Base-by-base conservation (phyloP, 2,797 vertebrate genomes). In the Eremophila alpestris region DNA sequence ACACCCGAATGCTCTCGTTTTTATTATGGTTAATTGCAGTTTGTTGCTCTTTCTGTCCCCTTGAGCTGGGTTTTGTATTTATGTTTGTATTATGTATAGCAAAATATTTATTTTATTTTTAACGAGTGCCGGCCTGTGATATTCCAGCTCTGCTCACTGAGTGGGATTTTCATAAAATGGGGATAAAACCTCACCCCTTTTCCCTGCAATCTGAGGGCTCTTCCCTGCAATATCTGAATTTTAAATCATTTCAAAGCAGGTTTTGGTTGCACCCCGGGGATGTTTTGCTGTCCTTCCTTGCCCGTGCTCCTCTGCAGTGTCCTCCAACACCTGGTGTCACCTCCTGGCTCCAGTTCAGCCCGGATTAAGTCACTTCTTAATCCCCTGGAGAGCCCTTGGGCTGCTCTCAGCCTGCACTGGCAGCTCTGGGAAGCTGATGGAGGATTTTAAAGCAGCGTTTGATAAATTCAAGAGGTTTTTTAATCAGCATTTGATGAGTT, bases 11-110 rank as follows among this genome's bases (percentile, higher is more conserved):
- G 21, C 65, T 67, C 36, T 32, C 0, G 9, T 32, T 76, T 88
- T 52, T 22, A 1, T 43, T 27, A 4, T 1, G 0, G 13, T 19
- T 12, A 8, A 8, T 55, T 34, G 20, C 1, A 26, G 4, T 58
- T 34, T 43, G 14, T 76, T 32, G 48, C 32, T 80, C 3, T 24
- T 64, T 54, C 16, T 18, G 12, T 19, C 9, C 20, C 20, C 46
- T 40, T 2, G 23, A 62, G 58, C 71, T 20, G 43, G 5, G 16
- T 2, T 51, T n/a, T n/a, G 34, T 12, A 4, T 51, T 62, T 51
- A 9, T 48, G 38, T 55, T 24, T 19, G 11, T 10, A 6, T 11
- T 23, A 4, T 8, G 5, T 4, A 6, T 68, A 5, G 10, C 26
- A 7, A 16, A 51, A 7, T 2, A 16, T 20, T 20, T 11, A 4